phyloP scores from a whole-genome alignment of 64 coral and sea anemone species.

The Montipora capricornis region DNA sequence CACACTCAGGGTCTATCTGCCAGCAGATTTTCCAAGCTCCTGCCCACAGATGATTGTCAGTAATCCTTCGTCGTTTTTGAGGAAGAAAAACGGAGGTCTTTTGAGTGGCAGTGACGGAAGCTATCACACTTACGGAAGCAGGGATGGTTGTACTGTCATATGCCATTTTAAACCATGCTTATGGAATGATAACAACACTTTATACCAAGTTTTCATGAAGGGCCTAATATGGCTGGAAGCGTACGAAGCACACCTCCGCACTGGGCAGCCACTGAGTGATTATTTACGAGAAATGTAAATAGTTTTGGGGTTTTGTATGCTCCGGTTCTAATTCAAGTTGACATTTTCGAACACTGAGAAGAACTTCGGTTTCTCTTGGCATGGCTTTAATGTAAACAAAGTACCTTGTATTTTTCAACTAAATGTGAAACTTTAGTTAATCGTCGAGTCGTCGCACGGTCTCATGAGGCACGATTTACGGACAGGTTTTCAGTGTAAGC shows the following conservation, averaged over 20 bases:
- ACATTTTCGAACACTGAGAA: too few species aligned
- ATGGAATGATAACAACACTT: conserved; percentile 42
- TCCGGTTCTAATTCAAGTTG: too few species aligned
- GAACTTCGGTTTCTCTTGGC: too few species aligned
- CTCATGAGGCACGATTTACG: too few species aligned
- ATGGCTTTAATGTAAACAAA: too few species aligned
- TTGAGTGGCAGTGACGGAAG: not conserved
- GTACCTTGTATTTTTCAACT: too few species aligned
- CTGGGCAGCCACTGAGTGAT: conserved; percentile 25
- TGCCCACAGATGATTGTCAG: conserved; percentile 61
- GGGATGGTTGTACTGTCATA: conserved; percentile 60
- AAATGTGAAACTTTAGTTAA: too few species aligned
- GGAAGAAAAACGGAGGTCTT: not conserved
- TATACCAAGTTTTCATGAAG: conserved; percentile 84
- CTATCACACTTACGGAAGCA: not conserved
- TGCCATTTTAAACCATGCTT: conserved; percentile 34
- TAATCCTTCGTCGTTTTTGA: conserved; percentile 6
- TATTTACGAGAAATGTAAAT: conserved; percentile 66
- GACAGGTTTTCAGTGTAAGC: too few species aligned
- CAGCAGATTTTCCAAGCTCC: conserved; percentile 61
- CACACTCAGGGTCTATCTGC: conserved; percentile 54
- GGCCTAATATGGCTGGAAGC: conserved; percentile 80
- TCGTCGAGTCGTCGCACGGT: too few species aligned
- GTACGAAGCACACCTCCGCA: conserved; percentile 67
- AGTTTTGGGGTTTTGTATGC: not conserved